A percentile compares a stretch with the other conserved stretches of the same genome.
These are phyloP conservation scores for Craterocephalus amniculus DNA, from an alignment of 2,797 vertebrate genomes.

Conservation along the genomic window DNA sequence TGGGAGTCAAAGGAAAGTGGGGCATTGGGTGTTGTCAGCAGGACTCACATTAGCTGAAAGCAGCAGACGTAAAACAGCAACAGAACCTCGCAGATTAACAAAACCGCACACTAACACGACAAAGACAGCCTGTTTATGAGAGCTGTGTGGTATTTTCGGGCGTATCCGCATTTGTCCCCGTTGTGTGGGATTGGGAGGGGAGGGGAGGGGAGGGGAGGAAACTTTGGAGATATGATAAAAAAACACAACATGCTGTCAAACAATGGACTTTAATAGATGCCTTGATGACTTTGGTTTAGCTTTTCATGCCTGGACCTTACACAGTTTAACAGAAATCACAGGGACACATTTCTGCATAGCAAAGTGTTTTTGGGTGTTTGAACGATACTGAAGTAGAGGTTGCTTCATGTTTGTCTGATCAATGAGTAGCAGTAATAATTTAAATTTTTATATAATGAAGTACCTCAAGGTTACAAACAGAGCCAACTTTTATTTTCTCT, in stretches of 20 bases:
- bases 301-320: background rate
- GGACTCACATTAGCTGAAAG: conserved; percentile 27
- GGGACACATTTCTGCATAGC: background rate
- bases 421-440: background rate
- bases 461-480: background rate
- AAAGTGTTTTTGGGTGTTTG: background rate
- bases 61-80: conserved; percentile 41
- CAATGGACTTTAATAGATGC: background rate
- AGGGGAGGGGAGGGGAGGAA: conserved; percentile 7
- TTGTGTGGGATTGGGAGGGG: conserved; percentile 9
- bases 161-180: conserved; percentile 34
- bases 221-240: conserved; percentile 23
- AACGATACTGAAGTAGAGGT: background rate
- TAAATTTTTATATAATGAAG: background rate
- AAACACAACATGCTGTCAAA: background rate
- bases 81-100: conserved; percentile 33
- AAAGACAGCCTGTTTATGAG: conserved; percentile 43
- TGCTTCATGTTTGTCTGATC: background rate
- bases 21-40: conserved; percentile 54
- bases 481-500: background rate
- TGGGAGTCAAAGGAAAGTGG: conserved; percentile 22
- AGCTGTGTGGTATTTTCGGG: conserved; percentile 44
- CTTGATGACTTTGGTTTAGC: background rate
- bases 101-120: conserved; percentile 43
- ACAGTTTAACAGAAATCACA: background rate